phyloP scores from a whole-genome alignment of 2,888 invertebrate species.

The Calameuta pallipes region DNA sequence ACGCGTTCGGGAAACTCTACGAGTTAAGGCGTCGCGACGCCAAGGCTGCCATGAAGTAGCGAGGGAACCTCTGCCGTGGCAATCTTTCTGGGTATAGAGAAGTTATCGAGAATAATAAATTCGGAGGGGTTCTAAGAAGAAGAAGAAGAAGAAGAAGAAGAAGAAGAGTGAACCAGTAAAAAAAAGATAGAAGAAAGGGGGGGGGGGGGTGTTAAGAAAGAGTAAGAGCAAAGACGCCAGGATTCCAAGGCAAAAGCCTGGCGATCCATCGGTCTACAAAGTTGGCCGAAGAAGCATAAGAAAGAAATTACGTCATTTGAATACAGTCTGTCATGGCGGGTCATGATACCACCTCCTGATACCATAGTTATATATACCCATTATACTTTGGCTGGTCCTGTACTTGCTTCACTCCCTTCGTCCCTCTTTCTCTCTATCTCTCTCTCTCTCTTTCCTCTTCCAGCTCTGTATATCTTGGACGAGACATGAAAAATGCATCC shows the following conservation, averaged over 20 bases:
- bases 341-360: slow-evolving; percentile 23
- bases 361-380: slow-evolving; percentile 15
- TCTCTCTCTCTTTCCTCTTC: not conserved
- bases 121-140: slow-evolving; percentile 24
- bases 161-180: slow-evolving; percentile 7
- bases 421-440: not conserved
- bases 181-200: slow-evolving; percentile 11
- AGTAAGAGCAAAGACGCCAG: slow-evolving; percentile 34
- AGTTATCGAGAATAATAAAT: slow-evolving; percentile 56
- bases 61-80: not conserved
- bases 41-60: slow-evolving; percentile 1
- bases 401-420: not conserved
- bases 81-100: slow-evolving; percentile 24
- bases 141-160: slow-evolving; percentile 6
- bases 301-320: slow-evolving; percentile 52
- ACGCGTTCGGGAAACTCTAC: not conserved
- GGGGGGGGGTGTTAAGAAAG: slow-evolving; percentile 20
- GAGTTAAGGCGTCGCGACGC: not conserved
- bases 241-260: slow-evolving; percentile 18
- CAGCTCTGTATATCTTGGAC: slow-evolving; percentile 45
- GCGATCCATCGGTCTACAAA: slow-evolving; percentile 45
- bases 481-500: slow-evolving; percentile 64
- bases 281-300: slow-evolving; percentile 30
- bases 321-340: slow-evolving; percentile 37
- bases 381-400: slow-evolving; percentile 9